Percentiles rank a stretch among this genome's conserved stretches.
Evolutionary conservation across 1,140 invertebrate species (phyloP).

Genomic region (Lerema accius): DNA sequence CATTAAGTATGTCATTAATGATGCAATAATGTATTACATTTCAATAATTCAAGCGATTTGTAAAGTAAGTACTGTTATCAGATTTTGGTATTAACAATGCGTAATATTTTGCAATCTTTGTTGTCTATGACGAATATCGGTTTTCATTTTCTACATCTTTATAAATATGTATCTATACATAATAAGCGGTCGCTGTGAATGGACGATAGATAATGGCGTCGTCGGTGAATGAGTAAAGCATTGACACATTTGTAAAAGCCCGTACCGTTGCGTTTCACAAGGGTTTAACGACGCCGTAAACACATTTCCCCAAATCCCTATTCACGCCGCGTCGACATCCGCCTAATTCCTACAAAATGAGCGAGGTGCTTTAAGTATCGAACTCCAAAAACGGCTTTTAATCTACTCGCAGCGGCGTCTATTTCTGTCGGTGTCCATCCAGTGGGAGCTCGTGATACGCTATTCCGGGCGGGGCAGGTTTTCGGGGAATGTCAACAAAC

Average conservation of each 20-base stretch:
- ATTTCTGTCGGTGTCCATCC: conserved; percentile 72
- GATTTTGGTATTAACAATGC: conserved; percentile 12
- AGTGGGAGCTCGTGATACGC: conserved; percentile 71
- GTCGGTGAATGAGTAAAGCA: conserved; percentile 20
- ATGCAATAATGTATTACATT: neutral
- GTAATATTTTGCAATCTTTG: conserved; percentile 16
- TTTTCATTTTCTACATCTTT: no score
- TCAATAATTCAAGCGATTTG: neutral
- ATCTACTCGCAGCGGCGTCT: conserved; percentile 63
- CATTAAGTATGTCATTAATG: neutral
- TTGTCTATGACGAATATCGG: conserved; percentile 8
- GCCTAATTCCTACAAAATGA: conserved; percentile 54
- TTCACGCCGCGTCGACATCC: conserved; percentile 51
- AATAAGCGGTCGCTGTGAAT: conserved; percentile 9
- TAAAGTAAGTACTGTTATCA: neutral
- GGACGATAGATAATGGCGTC: conserved; percentile 18
- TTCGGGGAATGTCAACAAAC: conserved; percentile 81
- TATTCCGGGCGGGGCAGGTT: conserved; percentile 78
- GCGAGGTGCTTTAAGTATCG: conserved; percentile 51
- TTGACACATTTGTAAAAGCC: conserved; percentile 30
- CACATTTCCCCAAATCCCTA: conserved; percentile 42
- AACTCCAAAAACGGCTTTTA: conserved; percentile 66
- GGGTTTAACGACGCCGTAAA: conserved; percentile 30
- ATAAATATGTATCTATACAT: neutral
- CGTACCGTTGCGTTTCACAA: conserved; percentile 36